phyloP scores from a whole-genome alignment of 1,140 invertebrate species.

The Dryas iulia region DNA sequence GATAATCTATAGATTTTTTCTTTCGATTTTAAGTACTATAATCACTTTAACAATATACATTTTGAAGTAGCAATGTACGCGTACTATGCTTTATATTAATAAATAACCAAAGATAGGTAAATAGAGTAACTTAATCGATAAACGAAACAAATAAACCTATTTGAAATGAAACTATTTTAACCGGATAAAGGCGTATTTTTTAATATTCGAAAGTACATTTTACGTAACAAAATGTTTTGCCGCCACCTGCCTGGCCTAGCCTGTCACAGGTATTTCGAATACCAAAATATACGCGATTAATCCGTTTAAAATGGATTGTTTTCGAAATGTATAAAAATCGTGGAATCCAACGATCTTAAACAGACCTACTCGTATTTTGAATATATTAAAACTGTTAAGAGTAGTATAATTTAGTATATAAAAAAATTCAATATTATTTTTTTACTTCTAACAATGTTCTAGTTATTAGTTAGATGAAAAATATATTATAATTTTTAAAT shows the following conservation, averaged over 20 bases:
- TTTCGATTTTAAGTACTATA: neutral
- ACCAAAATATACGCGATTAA: too few species aligned
- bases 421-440: neutral
- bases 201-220: too few species aligned
- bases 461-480: neutral
- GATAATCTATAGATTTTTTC: neutral
- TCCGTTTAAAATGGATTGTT: too few species aligned
- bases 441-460: neutral
- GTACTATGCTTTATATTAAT: neutral
- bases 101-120: neutral
- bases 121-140: neutral
- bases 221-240: too few species aligned
- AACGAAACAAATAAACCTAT: too few species aligned
- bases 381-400: neutral
- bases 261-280: too few species aligned
- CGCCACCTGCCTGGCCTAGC: too few species aligned
- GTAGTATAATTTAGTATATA: neutral
- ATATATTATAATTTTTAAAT: neutral
- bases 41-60: neutral
- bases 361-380: too few species aligned
- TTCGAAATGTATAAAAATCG: too few species aligned
- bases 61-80: neutral
- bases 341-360: too few species aligned
- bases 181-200: too few species aligned
- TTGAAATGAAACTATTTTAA: too few species aligned